Evolutionary conservation across 2,797 vertebrate genomes (phyloP), one percentile per base, ranked within the genome.

Genomic region (Champsocephalus gunnari): DNA sequence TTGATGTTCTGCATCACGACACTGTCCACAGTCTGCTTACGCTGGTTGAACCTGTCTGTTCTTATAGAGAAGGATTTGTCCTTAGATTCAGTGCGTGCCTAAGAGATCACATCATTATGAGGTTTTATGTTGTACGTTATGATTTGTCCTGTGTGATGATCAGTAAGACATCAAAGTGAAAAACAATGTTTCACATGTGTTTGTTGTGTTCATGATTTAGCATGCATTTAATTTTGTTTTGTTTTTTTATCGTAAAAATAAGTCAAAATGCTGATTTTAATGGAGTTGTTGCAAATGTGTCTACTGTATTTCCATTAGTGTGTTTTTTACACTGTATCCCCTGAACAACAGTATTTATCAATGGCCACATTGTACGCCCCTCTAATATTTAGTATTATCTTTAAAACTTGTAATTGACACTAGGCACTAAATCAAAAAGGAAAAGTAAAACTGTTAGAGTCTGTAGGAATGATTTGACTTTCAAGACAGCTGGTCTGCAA

Each of bases 401-500:
- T 53, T 55, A 38, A 66, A 63, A 57, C 34, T 41, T 61, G 14
- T 70, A 51, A 73, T 47, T 72, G 54, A 67, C 69, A 77, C 41
- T 50, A 62, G 57, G 51, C 81, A 78, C 75, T 77, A 74, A 87
- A 74, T 79, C 19, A 67, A 80, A 79, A 48, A 5, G 64, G 56
- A 79, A 11, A 75, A 71, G 54, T 56, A 12, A 77, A 60, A 71
- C 48, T 17, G 50, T 74, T 71, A 48, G 16, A 72, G 12, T 79
- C 48, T 75, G 19, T 67, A 47, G 56, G 61, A 71, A 41, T 78
- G 55, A 71, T 67, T 68, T 72, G 5, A 85, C 73, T 78, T 88
- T 87, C 3, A 73, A 88, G 88, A 92, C 89, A 90, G 92, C 91
- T 94, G 88, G 88, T 89, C 91, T 93, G 88, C 87, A 81, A 68